Evolutionary conservation across 2,797 vertebrate species (phyloP).

Genomic region (Sus cebifrons): DNA sequence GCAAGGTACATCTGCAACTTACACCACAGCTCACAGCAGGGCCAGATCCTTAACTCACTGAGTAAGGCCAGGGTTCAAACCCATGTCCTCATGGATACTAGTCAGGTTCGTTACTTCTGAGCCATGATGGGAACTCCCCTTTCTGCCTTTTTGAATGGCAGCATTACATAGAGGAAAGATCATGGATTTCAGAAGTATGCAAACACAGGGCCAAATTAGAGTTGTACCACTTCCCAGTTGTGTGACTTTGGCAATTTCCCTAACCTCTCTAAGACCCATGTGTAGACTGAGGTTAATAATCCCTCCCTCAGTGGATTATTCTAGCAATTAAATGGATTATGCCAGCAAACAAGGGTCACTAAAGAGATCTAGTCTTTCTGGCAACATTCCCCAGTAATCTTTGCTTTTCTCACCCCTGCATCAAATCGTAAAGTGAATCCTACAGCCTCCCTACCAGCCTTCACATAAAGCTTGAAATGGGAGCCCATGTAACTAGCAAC

Average conservation of each 20-base stretch:
- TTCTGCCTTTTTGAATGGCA: not conserved
- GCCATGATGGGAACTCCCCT: no score
- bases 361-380: not conserved
- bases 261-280: not conserved
- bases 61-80: no score
- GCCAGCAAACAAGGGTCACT: not conserved
- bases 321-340: not conserved
- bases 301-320: not conserved
- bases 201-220: not conserved
- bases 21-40: no score
- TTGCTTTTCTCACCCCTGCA: not conserved
- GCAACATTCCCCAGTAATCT: not conserved
- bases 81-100: no score
- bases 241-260: not conserved
- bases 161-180: not conserved
- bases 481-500: conserved; percentile 1
- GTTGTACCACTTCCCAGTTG: not conserved
- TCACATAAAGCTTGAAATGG: conserved; percentile 38
- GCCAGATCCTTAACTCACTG: no score
- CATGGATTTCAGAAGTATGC: conserved; percentile 24
- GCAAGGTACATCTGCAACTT: no score
- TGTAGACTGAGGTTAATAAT: not conserved
- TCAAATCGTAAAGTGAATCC: conserved; percentile 57
- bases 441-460: not conserved
- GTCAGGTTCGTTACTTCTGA: no score